Evolutionary conservation across 2,113 vertebrate genomes (phyloP).

Genomic region (Plectropomus leopardus): DNA sequence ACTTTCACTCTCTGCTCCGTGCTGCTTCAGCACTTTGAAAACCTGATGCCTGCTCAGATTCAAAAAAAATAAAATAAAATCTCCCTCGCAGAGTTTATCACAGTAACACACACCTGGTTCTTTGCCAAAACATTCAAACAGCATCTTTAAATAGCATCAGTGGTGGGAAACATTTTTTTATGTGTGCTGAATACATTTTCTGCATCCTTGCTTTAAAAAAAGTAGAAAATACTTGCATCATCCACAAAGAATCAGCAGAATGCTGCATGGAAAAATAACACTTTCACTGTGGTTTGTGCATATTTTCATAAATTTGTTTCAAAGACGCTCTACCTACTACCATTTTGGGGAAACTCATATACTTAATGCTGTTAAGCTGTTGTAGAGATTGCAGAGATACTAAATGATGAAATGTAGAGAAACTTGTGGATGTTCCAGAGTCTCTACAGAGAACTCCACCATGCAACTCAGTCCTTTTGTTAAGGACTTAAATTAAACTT

Average conservation of each 20-base stretch:
- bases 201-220: conserved; percentile 2
- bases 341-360: not conserved
- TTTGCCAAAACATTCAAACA: conserved; percentile 40
- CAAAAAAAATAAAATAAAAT: conserved; percentile 2
- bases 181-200: conserved; percentile 22
- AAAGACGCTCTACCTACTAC: not conserved
- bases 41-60: not conserved
- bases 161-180: conserved; percentile 19
- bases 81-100: not conserved
- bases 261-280: not conserved
- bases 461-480: not conserved
- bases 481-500: not conserved
- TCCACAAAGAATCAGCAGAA: conserved; percentile 33
- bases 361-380: not conserved
- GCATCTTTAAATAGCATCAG: conserved; percentile 45
- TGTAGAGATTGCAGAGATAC: not conserved
- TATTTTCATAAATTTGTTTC: conserved; percentile 12
- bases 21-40: conserved; percentile 15
- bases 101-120: conserved; percentile 11
- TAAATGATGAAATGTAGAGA: conserved; percentile 34
- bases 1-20: not conserved
- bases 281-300: not conserved
- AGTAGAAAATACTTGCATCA: conserved; percentile 28
- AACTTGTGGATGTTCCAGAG: not conserved
- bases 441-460: not conserved